These are phyloP conservation scores for Amiota mariae DNA, from an alignment of 2,888 invertebrate genomes.

Conservation along the genomic window DNA sequence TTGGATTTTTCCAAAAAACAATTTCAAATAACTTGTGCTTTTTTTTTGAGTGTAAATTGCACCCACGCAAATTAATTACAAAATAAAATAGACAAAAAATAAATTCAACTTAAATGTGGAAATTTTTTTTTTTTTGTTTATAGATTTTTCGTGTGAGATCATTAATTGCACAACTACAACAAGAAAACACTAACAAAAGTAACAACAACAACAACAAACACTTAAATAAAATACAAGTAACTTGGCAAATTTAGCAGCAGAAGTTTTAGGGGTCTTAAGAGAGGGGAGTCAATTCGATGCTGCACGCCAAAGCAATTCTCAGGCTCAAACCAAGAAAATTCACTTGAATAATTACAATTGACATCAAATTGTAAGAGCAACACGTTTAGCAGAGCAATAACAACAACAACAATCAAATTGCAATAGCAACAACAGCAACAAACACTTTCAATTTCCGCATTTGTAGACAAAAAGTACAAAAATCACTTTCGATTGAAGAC, in stretches of 20 bases:
- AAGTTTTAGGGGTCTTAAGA: neutral
- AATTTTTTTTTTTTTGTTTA: neutral
- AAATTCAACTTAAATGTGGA: conserved; percentile 6
- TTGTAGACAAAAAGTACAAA: neutral
- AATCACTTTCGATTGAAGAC: conserved; percentile 23
- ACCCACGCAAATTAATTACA: conserved; percentile 20
- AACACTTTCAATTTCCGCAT: conserved; percentile 24
- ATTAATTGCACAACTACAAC: conserved; percentile 22
- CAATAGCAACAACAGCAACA: neutral
- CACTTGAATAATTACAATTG: conserved; percentile 49
- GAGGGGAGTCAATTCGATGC: neutral
- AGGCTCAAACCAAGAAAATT: conserved; percentile 15
- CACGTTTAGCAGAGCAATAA: conserved; percentile 36
- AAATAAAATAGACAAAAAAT: neutral
- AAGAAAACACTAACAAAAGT: neutral
- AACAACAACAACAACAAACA: conserved; percentile 1
- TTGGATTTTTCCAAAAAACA: no score
- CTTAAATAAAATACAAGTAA: neutral
- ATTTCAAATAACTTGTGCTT: neutral
- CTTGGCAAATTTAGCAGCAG: neutral
- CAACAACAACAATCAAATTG: neutral
- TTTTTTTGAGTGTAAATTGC: conserved; percentile 11
- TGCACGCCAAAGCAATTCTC: conserved; percentile 22
- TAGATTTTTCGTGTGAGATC: conserved; percentile 26
- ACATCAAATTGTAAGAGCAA: conserved; percentile 48